Evolutionary conservation across 2,113 vertebrate genomes (phyloP).

Genomic region (Trichomycterus rosablanca): DNA sequence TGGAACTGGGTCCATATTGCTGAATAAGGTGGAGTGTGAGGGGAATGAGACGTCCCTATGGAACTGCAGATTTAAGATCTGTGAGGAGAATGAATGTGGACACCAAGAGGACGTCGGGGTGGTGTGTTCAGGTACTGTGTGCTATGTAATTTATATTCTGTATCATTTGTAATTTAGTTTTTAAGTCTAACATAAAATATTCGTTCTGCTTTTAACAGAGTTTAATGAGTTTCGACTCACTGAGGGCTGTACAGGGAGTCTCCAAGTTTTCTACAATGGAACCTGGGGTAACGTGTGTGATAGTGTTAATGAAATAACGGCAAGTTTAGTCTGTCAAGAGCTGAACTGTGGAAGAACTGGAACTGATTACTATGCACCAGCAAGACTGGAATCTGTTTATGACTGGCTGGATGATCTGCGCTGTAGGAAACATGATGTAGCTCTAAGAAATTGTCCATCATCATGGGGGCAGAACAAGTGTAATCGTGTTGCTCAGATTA

Average conservation of each 20-base stretch:
- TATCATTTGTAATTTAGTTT: not conserved
- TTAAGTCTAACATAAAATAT: too few species aligned
- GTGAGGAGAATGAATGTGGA: slow-evolving; percentile 33
- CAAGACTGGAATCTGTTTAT: not conserved
- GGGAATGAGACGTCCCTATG: slow-evolving; percentile 37
- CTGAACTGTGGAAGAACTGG: slow-evolving; percentile 35
- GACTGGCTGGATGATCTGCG: slow-evolving; percentile 21
- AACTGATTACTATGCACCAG: not conserved
- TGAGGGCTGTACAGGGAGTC: slow-evolving; percentile 33
- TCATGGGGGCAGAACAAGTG: slow-evolving; percentile 17
- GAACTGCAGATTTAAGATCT: slow-evolving; percentile 31
- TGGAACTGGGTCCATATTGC: slow-evolving; percentile 39
- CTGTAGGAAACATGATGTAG: slow-evolving; percentile 29
- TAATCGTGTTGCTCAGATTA: slow-evolving; percentile 9
- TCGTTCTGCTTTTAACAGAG: slow-evolving; percentile 4
- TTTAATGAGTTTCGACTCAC: slow-evolving; percentile 37
- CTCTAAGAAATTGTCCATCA: slow-evolving; percentile 31
- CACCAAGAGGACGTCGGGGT: slow-evolving; percentile 43
- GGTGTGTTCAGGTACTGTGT: slow-evolving; percentile 35
- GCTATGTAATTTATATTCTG: too few species aligned
- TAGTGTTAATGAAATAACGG: slow-evolving; percentile 29
- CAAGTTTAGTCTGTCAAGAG: slow-evolving; percentile 38
- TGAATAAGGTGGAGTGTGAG: slow-evolving; percentile 45
- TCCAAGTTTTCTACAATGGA: slow-evolving; percentile 45
- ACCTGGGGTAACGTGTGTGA: slow-evolving; percentile 39